Evolutionary conservation across 2,113 vertebrate species (phyloP), one percentile per base, ranked within the genome.

Genomic region (Pongo pygmaeus): DNA sequence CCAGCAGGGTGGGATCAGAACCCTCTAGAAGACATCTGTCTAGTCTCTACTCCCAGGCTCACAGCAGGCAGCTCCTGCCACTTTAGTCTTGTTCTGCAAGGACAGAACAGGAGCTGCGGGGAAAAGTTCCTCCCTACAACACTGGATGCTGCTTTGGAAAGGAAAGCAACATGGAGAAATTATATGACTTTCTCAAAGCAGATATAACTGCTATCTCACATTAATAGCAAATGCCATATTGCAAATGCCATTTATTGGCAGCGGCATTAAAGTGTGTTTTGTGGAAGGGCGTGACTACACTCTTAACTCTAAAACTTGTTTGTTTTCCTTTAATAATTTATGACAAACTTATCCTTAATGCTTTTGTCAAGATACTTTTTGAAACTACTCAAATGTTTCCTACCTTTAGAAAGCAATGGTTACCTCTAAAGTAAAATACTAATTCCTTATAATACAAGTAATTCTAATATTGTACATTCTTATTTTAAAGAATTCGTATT

Each of bases 241-340:
- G 77, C 27, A 80, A 75, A 74, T 18, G 61, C 61, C 70, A 80
- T 18, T 59, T 48, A 35, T 30, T 64, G 61, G 30, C 25, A 43
- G 32, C 8, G 6, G 72, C 18, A 69, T 88, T 38, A 43, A n/a
- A 17, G 25, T 16, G 5, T 57, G 52, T 30, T 23, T 84, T 72
- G 55, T 30, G 79, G 50, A 91, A 93, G 35, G 50, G 30, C 7
- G 5, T 22, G 25, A 8, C 20, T 79, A 1, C 11, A 30, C 5
- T 46, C 46, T 52, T 12, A 90, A 85, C 46, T 69, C 57, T 10
- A 43, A 80, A 67, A 83, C 27, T 22, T 94, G 20, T 52, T 35
- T 35, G 35, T 83, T 83, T 90, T 77, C 72, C 25, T 59, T 90
- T n/a, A 97, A 93, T 55, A 48, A 78, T 10, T 91, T 89, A 35